These are phyloP conservation scores for Hippocampus mohnikei DNA, from an alignment of 2,113 vertebrate genomes.

Conservation along the genomic window DNA sequence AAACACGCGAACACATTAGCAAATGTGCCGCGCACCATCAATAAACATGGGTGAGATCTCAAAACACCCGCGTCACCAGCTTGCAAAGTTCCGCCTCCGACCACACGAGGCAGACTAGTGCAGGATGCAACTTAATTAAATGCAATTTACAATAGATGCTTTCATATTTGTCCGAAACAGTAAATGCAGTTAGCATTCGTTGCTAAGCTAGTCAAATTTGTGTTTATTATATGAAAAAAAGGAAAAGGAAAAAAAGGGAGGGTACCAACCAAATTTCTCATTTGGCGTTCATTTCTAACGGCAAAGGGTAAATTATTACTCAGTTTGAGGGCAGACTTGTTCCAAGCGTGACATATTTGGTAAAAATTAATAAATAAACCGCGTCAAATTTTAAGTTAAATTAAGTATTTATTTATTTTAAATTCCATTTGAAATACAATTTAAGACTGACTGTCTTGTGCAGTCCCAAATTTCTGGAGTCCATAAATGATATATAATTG, in stretches of 20 bases:
- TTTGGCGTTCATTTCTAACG: too few species aligned
- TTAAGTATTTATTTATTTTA: too few species aligned
- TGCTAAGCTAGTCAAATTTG: not conserved
- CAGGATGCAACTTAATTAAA: conserved; percentile 24
- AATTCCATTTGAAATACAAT: too few species aligned
- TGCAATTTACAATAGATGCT: conserved; percentile 44
- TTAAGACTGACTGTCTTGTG: too few species aligned
- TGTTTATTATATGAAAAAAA: not conserved
- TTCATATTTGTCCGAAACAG: not conserved
- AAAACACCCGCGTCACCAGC: conserved; percentile 24
- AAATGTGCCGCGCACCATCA: not conserved
- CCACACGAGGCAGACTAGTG: conserved; percentile 52
- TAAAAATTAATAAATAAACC: too few species aligned
- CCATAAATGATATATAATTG: too few species aligned
- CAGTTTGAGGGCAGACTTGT: too few species aligned
- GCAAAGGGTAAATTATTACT: too few species aligned
- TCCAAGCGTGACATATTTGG: too few species aligned
- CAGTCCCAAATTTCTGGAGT: too few species aligned
- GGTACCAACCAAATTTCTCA: too few species aligned
- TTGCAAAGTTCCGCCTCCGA: conserved; percentile 62
- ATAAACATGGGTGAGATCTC: conserved; percentile 17
- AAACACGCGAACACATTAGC: conserved; percentile 9
- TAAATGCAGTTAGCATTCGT: not conserved
- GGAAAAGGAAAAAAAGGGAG: not conserved
- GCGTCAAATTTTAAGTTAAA: too few species aligned